Percentiles rank a stretch among this genome's conserved stretches.
Evolutionary conservation across 2,113 vertebrate genomes (phyloP).

Genomic region (Tragelaphus scriptus): DNA sequence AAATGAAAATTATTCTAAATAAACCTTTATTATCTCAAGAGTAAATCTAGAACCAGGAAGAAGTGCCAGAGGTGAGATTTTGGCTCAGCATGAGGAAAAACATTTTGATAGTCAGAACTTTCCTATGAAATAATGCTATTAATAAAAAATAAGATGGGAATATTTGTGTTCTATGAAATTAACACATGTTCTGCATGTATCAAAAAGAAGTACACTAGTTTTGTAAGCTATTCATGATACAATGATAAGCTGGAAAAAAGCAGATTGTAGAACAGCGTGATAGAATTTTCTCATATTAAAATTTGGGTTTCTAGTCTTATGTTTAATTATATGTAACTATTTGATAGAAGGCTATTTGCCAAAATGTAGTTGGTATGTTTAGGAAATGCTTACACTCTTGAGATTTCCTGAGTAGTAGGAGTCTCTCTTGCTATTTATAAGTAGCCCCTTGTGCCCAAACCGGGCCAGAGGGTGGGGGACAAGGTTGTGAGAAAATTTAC

Average conservation of each 20-base stretch:
- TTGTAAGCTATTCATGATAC: not conserved
- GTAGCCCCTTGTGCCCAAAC: not conserved
- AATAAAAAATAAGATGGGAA: not conserved
- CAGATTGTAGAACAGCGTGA: not conserved
- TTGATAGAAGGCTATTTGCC: not conserved
- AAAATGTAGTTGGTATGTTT: not conserved
- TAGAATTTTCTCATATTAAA: not conserved
- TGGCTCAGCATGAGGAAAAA: not conserved
- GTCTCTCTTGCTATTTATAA: not conserved
- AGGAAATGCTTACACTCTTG: not conserved
- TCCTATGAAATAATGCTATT: not conserved
- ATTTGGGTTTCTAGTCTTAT: not conserved
- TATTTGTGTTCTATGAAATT: not conserved
- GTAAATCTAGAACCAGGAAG: not conserved
- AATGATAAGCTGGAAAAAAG: not conserved
- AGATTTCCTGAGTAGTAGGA: not conserved
- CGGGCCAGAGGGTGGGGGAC: rapidly evolving
- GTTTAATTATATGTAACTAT: not conserved
- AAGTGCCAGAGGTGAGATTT: not conserved
- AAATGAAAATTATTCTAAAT: not conserved
- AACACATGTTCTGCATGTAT: not conserved
- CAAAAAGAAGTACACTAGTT: not conserved
- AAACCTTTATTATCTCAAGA: not conserved
- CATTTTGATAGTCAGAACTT: not conserved
- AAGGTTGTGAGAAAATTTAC: not conserved